A percentile compares a stretch with the other conserved stretches of the same genome.
Evolutionary conservation across 2,113 vertebrate species (phyloP).

Genomic region (Echinops telfairi): DNA sequence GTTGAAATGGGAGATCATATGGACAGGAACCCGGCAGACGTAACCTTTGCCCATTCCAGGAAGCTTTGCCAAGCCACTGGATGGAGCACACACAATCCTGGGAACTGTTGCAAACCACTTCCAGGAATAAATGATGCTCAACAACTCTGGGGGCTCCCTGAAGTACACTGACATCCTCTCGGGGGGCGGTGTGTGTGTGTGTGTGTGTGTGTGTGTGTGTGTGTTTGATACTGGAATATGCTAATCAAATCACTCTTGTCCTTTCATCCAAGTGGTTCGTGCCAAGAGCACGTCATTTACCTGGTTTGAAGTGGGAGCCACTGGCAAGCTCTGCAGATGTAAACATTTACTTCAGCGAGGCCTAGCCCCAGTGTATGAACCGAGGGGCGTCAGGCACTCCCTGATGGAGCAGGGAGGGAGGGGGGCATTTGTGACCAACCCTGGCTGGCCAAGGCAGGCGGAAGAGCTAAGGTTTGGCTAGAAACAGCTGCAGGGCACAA

Average conservation of each 20-base stretch:
- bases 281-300: neutral
- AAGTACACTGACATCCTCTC: neutral
- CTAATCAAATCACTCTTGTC: slow-evolving; percentile 23
- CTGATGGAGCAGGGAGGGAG: neutral
- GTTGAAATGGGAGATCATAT: slow-evolving; percentile 25
- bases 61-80: slow-evolving; percentile 22
- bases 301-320: neutral
- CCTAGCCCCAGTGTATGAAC: neutral
- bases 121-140: slow-evolving; percentile 24
- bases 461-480: neutral
- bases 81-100: neutral
- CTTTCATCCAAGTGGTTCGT: neutral
- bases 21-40: slow-evolving; percentile 50
- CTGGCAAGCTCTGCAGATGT: slow-evolving; percentile 32
- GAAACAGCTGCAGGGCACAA: slow-evolving; percentile 47
- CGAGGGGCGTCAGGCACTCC: neutral
- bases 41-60: slow-evolving; percentile 50
- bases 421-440: neutral
- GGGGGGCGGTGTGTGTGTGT: too few relatives aligned
- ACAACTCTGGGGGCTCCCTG: neutral
- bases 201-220: too few relatives aligned
- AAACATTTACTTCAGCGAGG: neutral
- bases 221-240: neutral
- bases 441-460: neutral
- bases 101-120: slow-evolving; percentile 10